Evolutionary conservation across 2,888 invertebrate genomes (phyloP).

Genomic region (Caenorhabditis sp.): DNA sequence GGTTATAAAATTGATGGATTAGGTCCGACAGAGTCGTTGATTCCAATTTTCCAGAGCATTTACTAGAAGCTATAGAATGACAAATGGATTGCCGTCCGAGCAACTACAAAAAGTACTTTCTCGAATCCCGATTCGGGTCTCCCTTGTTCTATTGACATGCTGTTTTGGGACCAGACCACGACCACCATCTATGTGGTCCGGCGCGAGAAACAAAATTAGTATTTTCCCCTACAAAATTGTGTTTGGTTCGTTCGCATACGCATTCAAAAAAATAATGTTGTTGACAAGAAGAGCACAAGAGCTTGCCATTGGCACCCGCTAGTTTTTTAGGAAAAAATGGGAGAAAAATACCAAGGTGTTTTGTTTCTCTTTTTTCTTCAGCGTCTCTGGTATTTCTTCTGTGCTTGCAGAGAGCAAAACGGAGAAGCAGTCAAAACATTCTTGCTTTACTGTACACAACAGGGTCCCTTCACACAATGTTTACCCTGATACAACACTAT

Average conservation of each 20-base stretch:
- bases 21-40: slow-evolving; percentile 41
- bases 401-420: background rate
- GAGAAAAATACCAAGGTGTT: slow-evolving; percentile 4
- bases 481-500: slow-evolving; percentile 50
- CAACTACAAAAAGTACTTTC: background rate
- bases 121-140: background rate
- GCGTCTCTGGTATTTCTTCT: background rate
- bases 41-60: slow-evolving; percentile 10
- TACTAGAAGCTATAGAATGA: no score
- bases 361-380: background rate
- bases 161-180: no score
- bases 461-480: slow-evolving; percentile 13
- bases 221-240: slow-evolving; percentile 19
- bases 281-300: slow-evolving; percentile 29
- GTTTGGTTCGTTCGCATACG: slow-evolving; percentile 25
- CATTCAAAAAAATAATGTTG: slow-evolving; percentile 37
- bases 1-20: slow-evolving; percentile 61
- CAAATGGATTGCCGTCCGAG: no score
- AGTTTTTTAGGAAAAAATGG: slow-evolving; percentile 6
- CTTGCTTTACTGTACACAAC: slow-evolving; percentile 49
- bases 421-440: slow-evolving; percentile 7
- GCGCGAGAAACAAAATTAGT: slow-evolving; percentile 23
- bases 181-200: background rate
- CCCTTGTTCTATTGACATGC: background rate
- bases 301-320: slow-evolving; percentile 19